Evolutionary conservation across 2,113 vertebrate species (phyloP), one percentile per base, ranked within the genome.

Genomic region (Natator depressus): DNA sequence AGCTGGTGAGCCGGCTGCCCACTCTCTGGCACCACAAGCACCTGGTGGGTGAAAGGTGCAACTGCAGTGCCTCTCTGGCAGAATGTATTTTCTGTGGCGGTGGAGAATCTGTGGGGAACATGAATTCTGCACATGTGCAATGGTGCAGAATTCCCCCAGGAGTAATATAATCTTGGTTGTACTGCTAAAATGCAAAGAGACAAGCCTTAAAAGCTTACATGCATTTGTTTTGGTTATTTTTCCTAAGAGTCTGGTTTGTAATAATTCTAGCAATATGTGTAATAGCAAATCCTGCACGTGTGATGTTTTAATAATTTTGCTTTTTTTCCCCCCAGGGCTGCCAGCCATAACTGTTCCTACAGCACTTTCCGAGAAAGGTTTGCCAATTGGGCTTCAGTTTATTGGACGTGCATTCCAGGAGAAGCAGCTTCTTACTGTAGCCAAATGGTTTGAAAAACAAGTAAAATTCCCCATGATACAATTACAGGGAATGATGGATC

Each of bases 401-500:
- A 99, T 99, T 88, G 99, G 99, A 53, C 99, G 93, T 16, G 97
- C 98, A 16, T 98, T 99, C 96, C 98, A 98, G 84, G 99, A 99
- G 96, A 89, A 97, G 95, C 98, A 99, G 97, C 98, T 99, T 95
- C 99, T 99, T 13, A 97, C 97, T 35, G 95, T 99, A 42, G 99
- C 99, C 85, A 99, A 95, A n/a, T 99, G 99, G 99, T 98, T 99
- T 83, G 99, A 99, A 98, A 98, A 99, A 95, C 98, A 99, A 98
- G 98, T 99, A 5, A 97, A 98, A 20, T 99, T 99, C 94, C 99
- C 99, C 75, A 46, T 93, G 55, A 98, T 99, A 84, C 84, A 97
- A 22, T 95, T 99, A 96, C 95, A 98, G 91, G 98, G 96, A 88
- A 47, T 97, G 51, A 82, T 95, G 80, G 95, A 85, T 51, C 90